A percentile compares a stretch with the other conserved stretches of the same genome.
Conservation (phyloP, 2,888 invertebrate species). For the Melieria omissa region DNA sequence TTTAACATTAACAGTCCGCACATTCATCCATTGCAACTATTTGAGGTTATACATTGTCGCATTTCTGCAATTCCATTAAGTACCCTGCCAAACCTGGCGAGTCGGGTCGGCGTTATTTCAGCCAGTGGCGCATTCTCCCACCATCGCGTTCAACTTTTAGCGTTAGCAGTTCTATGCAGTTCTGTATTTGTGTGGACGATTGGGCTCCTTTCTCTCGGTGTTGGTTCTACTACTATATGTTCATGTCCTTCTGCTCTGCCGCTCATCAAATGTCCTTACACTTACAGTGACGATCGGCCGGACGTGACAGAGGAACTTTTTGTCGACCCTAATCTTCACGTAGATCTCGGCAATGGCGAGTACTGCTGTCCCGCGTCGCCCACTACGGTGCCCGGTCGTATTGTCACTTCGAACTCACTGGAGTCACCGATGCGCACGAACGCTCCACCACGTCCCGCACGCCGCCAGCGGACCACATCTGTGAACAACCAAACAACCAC, state of each 20-base stretch:
- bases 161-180: no score
- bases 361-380: slow-evolving; percentile 77
- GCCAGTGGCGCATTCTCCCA: no score
- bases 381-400: slow-evolving; percentile 77
- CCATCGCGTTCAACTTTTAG: no score
- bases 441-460: slow-evolving; percentile 64
- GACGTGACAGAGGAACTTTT: slow-evolving; percentile 76
- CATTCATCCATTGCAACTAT: no score
- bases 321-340: slow-evolving; percentile 70
- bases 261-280: neutral
- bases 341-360: slow-evolving; percentile 59
- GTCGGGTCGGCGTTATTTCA: no score
- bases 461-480: slow-evolving; percentile 85
- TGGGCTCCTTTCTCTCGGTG: no score
- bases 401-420: slow-evolving; percentile 77
- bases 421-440: slow-evolving; percentile 68
- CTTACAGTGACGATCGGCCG: slow-evolving; percentile 71
- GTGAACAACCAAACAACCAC: slow-evolving; percentile 82
- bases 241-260: no score
- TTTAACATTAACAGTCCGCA: no score
- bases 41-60: no score
- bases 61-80: no score
- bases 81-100: no score
- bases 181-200: no score
- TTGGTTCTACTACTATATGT: neutral